Conservation (phyloP, 1,140 invertebrate genomes). For the Acromyrmex echinatior region DNA sequence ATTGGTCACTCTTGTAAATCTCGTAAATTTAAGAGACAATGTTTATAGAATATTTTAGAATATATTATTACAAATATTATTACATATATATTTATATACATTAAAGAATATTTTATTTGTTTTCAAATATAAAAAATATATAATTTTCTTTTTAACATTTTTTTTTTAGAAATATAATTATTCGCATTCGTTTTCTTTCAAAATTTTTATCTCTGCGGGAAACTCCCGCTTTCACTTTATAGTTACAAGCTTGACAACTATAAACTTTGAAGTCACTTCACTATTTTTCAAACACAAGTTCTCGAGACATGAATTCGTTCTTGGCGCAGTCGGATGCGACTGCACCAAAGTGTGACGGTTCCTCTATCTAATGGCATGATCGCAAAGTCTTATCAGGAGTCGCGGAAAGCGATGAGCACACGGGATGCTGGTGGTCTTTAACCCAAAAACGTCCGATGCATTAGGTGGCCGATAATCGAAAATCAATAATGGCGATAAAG, state of each 20-base stretch:
- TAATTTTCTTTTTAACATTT: not conserved
- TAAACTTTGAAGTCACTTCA: constrained; percentile 17
- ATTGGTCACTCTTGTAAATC: not conserved
- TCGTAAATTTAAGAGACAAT: not conserved
- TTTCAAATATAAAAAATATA: not conserved
- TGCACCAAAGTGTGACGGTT: constrained; percentile 49
- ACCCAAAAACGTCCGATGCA: constrained; percentile 74
- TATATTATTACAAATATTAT: too few species aligned
- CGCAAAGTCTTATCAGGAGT: constrained; percentile 60
- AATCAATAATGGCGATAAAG: constrained; percentile 75
- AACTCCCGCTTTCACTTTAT: not conserved
- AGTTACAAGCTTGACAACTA: constrained; percentile 26
- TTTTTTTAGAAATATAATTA: not conserved
- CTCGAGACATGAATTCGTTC: not conserved
- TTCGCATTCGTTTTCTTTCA: not conserved
- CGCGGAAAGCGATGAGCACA: constrained; percentile 29
- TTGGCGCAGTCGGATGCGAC: constrained; percentile 35
- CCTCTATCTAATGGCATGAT: constrained; percentile 53
- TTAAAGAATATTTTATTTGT: not conserved
- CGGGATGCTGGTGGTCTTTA: constrained; percentile 68
- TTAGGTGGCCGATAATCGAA: constrained; percentile 74
- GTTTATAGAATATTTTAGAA: not conserved
- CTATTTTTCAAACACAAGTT: constrained; percentile 30
- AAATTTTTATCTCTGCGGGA: not conserved
- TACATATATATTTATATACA: too few species aligned